Conservation (phyloP, 2,113 vertebrate genomes). For the Camelus dromedarius region DNA sequence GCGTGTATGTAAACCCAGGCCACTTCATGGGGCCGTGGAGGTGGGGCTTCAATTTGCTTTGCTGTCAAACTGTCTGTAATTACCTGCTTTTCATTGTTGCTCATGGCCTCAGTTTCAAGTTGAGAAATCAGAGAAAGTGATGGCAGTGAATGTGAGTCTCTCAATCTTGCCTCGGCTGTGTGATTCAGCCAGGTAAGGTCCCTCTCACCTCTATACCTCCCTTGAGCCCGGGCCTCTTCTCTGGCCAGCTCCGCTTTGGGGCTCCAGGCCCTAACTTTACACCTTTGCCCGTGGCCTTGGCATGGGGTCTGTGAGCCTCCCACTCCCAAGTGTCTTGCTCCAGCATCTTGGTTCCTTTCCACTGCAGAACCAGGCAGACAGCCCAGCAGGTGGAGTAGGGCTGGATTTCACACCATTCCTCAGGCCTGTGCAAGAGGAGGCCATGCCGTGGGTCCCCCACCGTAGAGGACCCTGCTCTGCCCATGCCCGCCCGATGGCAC, state of each 20-base stretch:
- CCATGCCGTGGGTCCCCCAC: too few relatives aligned
- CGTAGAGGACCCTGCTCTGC: not conserved
- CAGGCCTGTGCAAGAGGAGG: not conserved
- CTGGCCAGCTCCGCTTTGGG: not conserved
- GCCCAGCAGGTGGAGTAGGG: not conserved
- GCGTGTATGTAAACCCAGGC: slow-evolving; percentile 48
- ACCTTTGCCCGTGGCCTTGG: not conserved
- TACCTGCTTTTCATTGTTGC: slow-evolving; percentile 38
- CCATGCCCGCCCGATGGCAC: not conserved
- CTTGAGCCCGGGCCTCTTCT: not conserved
- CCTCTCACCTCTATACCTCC: not conserved
- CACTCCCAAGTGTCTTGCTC: not conserved
- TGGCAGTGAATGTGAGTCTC: not conserved
- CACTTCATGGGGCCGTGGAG: slow-evolving; percentile 72
- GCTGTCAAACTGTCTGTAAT: slow-evolving; percentile 58
- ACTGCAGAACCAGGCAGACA: not conserved
- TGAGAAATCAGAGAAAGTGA: not conserved
- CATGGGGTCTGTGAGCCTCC: not conserved
- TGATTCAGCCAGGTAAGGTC: not conserved
- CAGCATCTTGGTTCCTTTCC: not conserved
- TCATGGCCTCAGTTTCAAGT: not conserved
- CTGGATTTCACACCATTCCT: not conserved
- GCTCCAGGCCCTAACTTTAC: not conserved
- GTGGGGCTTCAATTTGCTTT: slow-evolving; percentile 55
- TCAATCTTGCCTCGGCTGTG: not conserved